A percentile compares a stretch with the other conserved stretches of the same genome.
Conservation (phyloP, 2,113 vertebrate genomes). For the Thomomys bottae region DNA sequence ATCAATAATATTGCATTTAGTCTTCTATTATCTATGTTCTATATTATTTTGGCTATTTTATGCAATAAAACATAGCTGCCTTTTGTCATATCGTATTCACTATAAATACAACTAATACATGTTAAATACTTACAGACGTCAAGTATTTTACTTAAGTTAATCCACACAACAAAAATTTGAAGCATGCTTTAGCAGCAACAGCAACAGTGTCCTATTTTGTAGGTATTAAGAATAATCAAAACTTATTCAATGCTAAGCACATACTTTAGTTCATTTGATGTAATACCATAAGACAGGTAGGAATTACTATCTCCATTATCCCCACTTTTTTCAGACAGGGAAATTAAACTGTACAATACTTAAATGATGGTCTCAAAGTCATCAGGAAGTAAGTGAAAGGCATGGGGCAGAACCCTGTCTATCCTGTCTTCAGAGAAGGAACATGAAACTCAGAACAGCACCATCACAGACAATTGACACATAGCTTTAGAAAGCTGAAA, state of each 20-base stretch:
- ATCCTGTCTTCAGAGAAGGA: background rate
- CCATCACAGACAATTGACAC: background rate
- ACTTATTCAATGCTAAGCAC: background rate
- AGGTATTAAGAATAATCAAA: constrained; percentile 26
- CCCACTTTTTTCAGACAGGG: background rate
- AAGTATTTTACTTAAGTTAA: constrained; percentile 21
- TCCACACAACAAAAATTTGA: background rate
- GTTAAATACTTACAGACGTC: background rate
- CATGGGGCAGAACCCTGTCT: background rate
- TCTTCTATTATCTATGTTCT: background rate
- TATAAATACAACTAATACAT: background rate
- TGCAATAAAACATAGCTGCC: background rate
- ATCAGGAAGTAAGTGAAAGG: background rate
- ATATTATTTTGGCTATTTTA: background rate
- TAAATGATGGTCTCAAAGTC: background rate
- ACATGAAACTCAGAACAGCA: background rate
- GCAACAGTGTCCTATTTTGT: background rate
- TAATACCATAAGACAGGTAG: background rate
- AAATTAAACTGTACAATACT: constrained; percentile 15
- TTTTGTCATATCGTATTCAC: background rate
- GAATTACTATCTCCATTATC: background rate
- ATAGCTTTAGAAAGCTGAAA: background rate
- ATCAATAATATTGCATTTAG: constrained; percentile 10
- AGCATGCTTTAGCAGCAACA: background rate
- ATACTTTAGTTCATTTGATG: constrained; percentile 1